Base-by-base conservation (phyloP, 2,113 vertebrate species). In the Ploceus nigricollis region DNA sequence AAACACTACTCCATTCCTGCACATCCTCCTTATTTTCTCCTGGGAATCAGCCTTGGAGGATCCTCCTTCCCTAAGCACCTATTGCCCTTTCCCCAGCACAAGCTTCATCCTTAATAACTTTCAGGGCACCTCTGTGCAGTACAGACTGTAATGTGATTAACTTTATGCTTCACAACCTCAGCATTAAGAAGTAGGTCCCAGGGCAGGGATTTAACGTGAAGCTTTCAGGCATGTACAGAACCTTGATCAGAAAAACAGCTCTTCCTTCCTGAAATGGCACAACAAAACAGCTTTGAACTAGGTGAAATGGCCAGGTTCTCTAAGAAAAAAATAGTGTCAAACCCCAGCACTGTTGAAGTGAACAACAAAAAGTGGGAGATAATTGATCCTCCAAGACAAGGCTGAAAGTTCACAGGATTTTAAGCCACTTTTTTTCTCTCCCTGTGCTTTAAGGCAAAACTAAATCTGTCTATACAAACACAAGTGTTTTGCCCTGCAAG, bases 101-200 rank as follows among this genome's bases (percentile, higher is more conserved):
- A 44, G 37, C 39, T 94, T 89, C 50, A 65, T 64, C 79, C 70
- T 89, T 85, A 91, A 39, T 50, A 95, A 79, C 70, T 65, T 85
- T 40, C 63, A 82, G 66, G 42, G 53, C 22, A 33, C 51, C 78
- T 50, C 65, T 69, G 65, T 27, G 77, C 77, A 89, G 81, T 78
- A 82, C 65, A 91, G 93, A 13, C 87, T 82, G 57, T 85, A 87
- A 96, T 69, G 81, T 79, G 91, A 96, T 89, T 93, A 93, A 89
- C 87, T 94, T 97, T 35, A 90, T 80, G 91, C 91, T 93, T 90
- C 95, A 85, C 70, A 85, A 87, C 54, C 66, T 91, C 58, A 79
- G 63, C 4, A 4, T 76, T 86, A 84, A 89, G 80, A 93, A 93
- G 78, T 28, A 68, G 77, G 65, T 87, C 87, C 73, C 0, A 0